Evolutionary conservation across 1,140 invertebrate species (phyloP), one percentile per base, ranked within the genome.

Genomic region (Brachionus rubens): DNA sequence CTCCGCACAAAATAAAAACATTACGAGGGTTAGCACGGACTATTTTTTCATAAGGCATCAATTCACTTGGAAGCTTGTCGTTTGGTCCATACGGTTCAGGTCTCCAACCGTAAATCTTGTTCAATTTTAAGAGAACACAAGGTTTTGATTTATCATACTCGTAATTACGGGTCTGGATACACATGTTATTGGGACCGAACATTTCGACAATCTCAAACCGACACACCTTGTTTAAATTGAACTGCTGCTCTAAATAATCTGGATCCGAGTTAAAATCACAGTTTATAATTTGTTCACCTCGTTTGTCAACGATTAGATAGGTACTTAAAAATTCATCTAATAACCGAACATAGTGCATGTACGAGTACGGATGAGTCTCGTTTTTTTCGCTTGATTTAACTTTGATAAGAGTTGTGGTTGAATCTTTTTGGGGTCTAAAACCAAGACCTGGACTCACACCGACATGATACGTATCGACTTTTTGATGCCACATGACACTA

Each of bases 81-180:
- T 76, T 62, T 0, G 75, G 48, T 19, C 40, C 52, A 12, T 76
- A 76, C 1, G 75, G 9, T 12, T 54, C 33, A 0, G 78, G 78
- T 41, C 47, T 56, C 78, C 78, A 78, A 47, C 33, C 48, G 30
- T 77, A 78, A 4, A 83, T 81, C 79, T 80, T 82, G 70, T 83
- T 83, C 24, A 83, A 59, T 76, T 83, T 83, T 9, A 83, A 75
- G 14, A 83, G 56, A 41, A 83, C 78, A 78, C 82, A 83, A 14
- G 82, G 82, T 75, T 80, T 77, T 26, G 81, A 82, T 50, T 80
- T 79, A 59, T 81, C 79, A 78, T 80, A 83, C 10, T 82, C 82
- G 77, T 79, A 83, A 14, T 83, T 82, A 62, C 83, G 80, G 14
- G 76, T 67, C 59, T 65, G 54, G 12, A 36, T 77, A 48, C 78